Percentiles rank a stretch among this genome's conserved stretches.
Conservation (phyloP, 2,113 vertebrate species). For the Mandrillus leucophaeus region DNA sequence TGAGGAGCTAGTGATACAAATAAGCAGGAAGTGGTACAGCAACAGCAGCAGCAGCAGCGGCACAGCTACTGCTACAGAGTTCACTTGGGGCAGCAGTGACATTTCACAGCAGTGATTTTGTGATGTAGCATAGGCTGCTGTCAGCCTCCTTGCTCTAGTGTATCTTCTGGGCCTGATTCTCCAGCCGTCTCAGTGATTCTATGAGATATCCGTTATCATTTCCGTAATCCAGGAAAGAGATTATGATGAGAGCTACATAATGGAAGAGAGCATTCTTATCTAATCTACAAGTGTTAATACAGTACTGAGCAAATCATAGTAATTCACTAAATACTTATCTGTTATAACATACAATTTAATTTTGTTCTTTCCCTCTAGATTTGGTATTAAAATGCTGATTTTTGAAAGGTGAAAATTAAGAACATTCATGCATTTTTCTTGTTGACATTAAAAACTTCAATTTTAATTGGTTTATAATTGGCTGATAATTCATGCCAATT, state of each 20-base stretch:
- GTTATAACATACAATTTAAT: not conserved
- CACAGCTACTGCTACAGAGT: not conserved
- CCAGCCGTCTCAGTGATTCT: not conserved
- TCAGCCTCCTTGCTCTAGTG: not conserved
- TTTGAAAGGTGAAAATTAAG: not conserved
- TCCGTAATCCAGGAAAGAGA: not conserved
- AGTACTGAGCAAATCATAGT: not conserved
- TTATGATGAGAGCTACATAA: not conserved
- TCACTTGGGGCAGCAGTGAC: too few species aligned
- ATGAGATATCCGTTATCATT: not conserved
- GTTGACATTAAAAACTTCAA: not conserved
- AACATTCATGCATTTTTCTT: not conserved
- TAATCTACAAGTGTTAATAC: not conserved
- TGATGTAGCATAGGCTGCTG: not conserved
- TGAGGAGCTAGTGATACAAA: not conserved
- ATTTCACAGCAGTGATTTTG: not conserved
- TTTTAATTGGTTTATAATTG: not conserved
- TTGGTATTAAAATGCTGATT: not conserved
- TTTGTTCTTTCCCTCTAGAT: not conserved
- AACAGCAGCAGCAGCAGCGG: too few species aligned
- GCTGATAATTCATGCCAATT: not conserved
- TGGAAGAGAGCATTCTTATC: not conserved
- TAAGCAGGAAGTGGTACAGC: not conserved
- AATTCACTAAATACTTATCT: not conserved
- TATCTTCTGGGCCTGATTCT: not conserved